phyloP scores from a whole-genome alignment of 2,797 vertebrate genomes.

The Ceyx erithaca region DNA sequence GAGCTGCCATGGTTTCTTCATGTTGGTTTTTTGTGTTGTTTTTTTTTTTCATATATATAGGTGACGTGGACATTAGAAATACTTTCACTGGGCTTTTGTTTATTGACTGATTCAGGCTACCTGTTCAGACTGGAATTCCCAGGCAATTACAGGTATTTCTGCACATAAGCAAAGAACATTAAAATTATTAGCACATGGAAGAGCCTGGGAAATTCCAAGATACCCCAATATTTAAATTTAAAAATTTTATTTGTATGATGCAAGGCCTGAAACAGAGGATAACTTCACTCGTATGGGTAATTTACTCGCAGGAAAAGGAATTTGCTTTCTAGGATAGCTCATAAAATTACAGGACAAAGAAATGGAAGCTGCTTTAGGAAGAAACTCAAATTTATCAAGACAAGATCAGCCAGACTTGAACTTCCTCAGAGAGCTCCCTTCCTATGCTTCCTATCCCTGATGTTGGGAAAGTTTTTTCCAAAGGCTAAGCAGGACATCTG shows the following conservation, averaged over 20 bases:
- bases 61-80: neutral
- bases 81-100: neutral
- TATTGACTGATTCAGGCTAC: neutral
- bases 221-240: neutral
- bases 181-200: neutral
- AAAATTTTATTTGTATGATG: neutral
- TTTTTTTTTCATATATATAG: neutral
- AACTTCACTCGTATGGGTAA: neutral
- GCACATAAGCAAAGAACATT: neutral
- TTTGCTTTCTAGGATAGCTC: neutral
- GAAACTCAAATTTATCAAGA: neutral
- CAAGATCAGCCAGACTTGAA: neutral
- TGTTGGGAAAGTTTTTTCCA: neutral
- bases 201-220: neutral
- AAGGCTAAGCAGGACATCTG: neutral
- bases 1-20: neutral
- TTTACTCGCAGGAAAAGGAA: neutral
- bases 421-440: neutral
- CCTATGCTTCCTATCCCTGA: neutral
- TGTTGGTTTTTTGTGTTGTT: neutral
- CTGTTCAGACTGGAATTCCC: neutral
- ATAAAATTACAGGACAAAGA: neutral
- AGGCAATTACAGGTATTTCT: neutral
- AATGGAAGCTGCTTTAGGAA: neutral
- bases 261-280: neutral